Base-by-base conservation (phyloP, 2,113 vertebrate species). In the Narcine bancroftii region DNA sequence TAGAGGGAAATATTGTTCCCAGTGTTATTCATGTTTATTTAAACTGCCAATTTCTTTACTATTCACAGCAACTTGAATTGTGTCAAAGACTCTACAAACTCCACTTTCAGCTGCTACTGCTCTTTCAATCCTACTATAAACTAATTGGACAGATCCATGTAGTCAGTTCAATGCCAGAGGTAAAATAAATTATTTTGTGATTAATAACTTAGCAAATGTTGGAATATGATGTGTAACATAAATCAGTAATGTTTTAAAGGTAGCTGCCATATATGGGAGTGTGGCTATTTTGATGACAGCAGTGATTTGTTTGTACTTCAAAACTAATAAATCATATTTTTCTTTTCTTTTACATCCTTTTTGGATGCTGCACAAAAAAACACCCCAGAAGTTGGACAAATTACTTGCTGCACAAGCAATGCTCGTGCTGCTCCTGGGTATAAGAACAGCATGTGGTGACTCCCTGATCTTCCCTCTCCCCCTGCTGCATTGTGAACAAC, bases 61-160 rank as follows among this genome's bases (percentile, higher is more conserved):
- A 3, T 63, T 87, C 76, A 92, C 83, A 99, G 98, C 98, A 99
- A 98, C 93, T 99, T 97, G 99, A 99, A 94, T 96, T 99, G 93
- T 99, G 98, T 95, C 98, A 99, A 95, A 96, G 98, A 69, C 96
- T 99, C 92, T 99, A 99, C 95, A 99, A 99, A 93, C 97, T 99
- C 92, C 99, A 99, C 93, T 99, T 99, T 94, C 99, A 99, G 96
- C 97, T 99, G 93, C 96, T 99, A 91, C 96, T 99, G 92, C 98
- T 99, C 94, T 99, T 99, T 96, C 98, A 99, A 94, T 99, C 98
- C 92, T 99, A 99, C 96, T 99, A 98, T 94, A 98, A 99, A 93
- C 98, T 99, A 95, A 99, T 99, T 39, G 97, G 98, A 94, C 98
- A 99, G 95, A 97, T 99, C 92, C 97, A 99, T 0, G 97, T 98